Conservation (phyloP, 2,113 vertebrate species). For the Phaetusa simplex region DNA sequence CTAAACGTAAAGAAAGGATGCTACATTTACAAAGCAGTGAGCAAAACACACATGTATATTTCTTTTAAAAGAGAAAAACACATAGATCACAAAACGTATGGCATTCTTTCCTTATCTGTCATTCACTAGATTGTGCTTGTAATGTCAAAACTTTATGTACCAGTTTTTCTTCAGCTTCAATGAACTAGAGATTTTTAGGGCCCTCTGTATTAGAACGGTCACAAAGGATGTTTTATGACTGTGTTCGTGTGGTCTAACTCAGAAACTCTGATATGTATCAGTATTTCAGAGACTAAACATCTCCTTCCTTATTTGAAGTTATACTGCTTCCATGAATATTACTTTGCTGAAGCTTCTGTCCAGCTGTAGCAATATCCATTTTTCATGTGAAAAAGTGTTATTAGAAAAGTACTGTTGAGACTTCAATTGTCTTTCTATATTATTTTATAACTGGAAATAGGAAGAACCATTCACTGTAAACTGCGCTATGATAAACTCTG, state of each 20-base stretch:
- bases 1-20: constrained; percentile 53
- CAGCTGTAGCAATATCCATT: neutral
- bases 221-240: neutral
- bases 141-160: neutral
- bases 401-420: neutral
- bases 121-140: constrained; percentile 7
- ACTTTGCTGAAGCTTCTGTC: neutral
- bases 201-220: neutral
- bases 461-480: neutral
- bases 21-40: constrained; percentile 68
- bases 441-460: neutral
- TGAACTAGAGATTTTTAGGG: neutral
- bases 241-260: neutral
- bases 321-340: neutral
- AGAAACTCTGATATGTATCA: neutral
- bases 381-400: neutral
- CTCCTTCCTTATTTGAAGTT: neutral
- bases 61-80: constrained; percentile 2
- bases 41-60: neutral
- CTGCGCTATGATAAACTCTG: neutral
- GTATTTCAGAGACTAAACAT: neutral
- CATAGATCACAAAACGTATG: constrained; percentile 1
- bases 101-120: constrained; percentile 4
- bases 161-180: neutral
- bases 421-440: neutral